Percentiles rank a stretch among this genome's conserved stretches.
Conservation (phyloP, 2,888 invertebrate species). For the Galeruca laticollis region DNA sequence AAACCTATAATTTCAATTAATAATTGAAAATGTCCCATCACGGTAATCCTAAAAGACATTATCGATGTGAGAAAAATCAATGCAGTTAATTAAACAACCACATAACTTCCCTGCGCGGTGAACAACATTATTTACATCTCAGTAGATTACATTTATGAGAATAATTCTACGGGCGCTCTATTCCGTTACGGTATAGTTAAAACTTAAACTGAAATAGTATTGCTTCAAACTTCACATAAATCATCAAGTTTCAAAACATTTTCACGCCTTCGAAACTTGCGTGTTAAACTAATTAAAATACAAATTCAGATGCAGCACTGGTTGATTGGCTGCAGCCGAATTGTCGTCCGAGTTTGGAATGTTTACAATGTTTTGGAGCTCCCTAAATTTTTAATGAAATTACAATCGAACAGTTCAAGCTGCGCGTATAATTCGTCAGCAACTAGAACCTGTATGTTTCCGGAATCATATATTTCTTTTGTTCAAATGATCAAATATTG, state of each 20-base stretch:
- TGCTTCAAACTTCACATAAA: slow-evolving; percentile 10
- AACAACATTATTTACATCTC: no score
- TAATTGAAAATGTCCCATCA: no score
- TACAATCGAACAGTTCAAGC: neutral
- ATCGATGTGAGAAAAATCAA: no score
- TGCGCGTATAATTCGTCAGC: neutral
- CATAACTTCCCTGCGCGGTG: no score
- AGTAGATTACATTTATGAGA: no score
- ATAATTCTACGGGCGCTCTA: no score
- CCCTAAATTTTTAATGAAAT: slow-evolving; percentile 3
- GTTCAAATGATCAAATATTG: no score
- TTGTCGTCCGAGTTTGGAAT: slow-evolving; percentile 14
- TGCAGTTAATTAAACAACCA: no score
- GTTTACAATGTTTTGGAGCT: slow-evolving; percentile 21
- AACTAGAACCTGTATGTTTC: no score
- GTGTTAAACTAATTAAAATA: slow-evolving; percentile 46
- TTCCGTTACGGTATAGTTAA: neutral
- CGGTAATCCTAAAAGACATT: no score
- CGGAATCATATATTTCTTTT: no score
- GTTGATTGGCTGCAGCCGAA: slow-evolving; percentile 49
- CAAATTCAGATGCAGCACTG: slow-evolving; percentile 42
- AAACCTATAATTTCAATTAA: no score
- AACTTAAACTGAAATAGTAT: slow-evolving; percentile 1
- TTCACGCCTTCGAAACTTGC: neutral
- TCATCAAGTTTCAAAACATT: neutral